Base-by-base conservation (phyloP, 2,797 vertebrate genomes). In the Petrocephalus sullivani region DNA sequence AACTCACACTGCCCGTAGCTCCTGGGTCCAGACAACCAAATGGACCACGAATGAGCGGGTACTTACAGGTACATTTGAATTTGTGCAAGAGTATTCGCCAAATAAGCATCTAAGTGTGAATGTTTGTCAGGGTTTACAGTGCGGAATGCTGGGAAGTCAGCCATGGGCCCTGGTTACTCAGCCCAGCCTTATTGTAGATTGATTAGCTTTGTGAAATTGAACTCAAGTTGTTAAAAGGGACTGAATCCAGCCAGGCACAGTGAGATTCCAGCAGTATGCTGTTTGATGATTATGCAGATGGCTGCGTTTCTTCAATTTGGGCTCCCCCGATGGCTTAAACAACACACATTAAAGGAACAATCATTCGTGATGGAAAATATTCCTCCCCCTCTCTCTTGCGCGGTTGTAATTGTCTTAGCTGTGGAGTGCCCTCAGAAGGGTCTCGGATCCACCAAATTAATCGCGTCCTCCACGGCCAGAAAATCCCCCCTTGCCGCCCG, bases 381-480 rank as follows among this genome's bases (percentile, higher is more conserved):
- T n/a, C 37, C 60, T 16, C 60, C 28, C 33, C 4, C n/a, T 53
- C 49, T 57, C 64, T 56, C 82, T 49, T 83, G 49, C 51, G 9
- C 21, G 12, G 21, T 28, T 85, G 19, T 86, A 86, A 67, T 88
- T 75, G 67, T 58, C 82, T 58, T 85, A 41, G 61, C 51, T 60
- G 5, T 46, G 53, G 23, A 56, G 28, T 81, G 54, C 41, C 89
- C 87, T 89, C 89, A 86, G 60, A 88, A 81, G 82, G 60, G 58
- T 37, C 85, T 87, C 49, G 53, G 67, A 81, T 51, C 37, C 23
- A 1, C 41, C 33, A 61, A 57, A 88, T 61, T 81, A 89, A 89
- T 90, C 88, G 37, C 61, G 85, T 89, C 90, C 78, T 46, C 75
- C 87, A 84, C 87, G 89, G 61, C 71, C 1, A 3, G 87, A 89